phyloP scores from a whole-genome alignment of 2,797 vertebrate genomes.

The Staurois parvus region DNA sequence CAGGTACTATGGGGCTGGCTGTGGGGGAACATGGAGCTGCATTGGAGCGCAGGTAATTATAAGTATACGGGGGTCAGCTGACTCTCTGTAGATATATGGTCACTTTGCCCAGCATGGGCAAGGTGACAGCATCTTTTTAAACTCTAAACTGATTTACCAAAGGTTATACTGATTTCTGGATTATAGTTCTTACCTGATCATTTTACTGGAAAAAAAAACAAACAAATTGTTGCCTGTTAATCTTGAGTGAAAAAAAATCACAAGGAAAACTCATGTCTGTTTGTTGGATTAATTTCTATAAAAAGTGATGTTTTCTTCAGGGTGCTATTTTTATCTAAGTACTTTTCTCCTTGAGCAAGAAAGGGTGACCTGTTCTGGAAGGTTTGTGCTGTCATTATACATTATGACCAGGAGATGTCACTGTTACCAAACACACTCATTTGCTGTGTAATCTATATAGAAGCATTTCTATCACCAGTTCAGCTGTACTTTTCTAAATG shows the following conservation, averaged over 20 bases:
- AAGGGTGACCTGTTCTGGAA: conserved; percentile 13
- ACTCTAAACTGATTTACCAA: no score
- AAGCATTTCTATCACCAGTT: not conserved
- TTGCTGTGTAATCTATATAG: not conserved
- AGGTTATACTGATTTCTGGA: no score
- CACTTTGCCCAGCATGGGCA: no score
- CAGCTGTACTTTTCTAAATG: not conserved
- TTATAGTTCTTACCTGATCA: no score
- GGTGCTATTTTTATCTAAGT: conserved; percentile 3
- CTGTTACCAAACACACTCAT: conserved; percentile 5
- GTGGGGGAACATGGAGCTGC: no score
- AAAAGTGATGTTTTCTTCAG: not conserved
- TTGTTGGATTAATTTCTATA: not conserved
- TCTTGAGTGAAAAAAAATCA: not conserved
- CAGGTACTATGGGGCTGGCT: no score
- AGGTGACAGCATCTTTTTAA: no score
- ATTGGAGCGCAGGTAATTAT: no score
- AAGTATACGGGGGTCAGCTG: no score
- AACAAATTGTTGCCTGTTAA: no score
- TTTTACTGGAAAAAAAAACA: no score
- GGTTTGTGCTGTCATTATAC: not conserved
- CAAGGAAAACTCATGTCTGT: not conserved
- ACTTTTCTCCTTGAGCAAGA: conserved; percentile 11
- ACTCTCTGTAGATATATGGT: no score
- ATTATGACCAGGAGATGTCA: conserved; percentile 23